phyloP scores from a whole-genome alignment of 1,140 invertebrate species.

The Megalopta genalis region DNA sequence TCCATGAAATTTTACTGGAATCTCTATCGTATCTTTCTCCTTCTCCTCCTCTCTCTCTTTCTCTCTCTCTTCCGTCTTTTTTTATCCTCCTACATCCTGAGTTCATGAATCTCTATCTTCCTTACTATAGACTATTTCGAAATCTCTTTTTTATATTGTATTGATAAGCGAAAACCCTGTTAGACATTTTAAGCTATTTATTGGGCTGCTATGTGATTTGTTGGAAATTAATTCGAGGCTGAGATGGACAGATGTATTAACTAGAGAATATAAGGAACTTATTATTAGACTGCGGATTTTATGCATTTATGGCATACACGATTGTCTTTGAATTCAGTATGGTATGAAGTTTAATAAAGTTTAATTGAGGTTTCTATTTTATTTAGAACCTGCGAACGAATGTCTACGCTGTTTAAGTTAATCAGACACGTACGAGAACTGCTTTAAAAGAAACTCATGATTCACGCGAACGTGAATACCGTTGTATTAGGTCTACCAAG shows the following conservation, averaged over 20 bases:
- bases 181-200: conserved; percentile 69
- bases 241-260: conserved; percentile 5
- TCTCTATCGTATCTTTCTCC: neutral
- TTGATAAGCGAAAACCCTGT: conserved; percentile 52
- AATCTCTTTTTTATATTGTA: conserved; percentile 38
- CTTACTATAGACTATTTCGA: conserved; percentile 1
- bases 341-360: no score
- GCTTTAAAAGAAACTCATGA: no score
- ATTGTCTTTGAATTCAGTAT: no score
- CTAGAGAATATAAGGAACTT: neutral
- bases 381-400: no score
- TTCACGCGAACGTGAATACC: no score
- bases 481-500: no score
- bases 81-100: neutral
- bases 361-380: no score
- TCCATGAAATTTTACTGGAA: conserved; percentile 28
- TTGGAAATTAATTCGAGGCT: conserved; percentile 64
- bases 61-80: neutral
- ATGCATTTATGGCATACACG: no score
- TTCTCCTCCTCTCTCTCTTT: neutral
- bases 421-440: no score
- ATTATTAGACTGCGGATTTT: no score
- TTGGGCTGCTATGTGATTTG: conserved; percentile 69
- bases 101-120: neutral
- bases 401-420: no score